Base-by-base conservation (phyloP, 2,797 vertebrate species). In the Lerista edwardsae region DNA sequence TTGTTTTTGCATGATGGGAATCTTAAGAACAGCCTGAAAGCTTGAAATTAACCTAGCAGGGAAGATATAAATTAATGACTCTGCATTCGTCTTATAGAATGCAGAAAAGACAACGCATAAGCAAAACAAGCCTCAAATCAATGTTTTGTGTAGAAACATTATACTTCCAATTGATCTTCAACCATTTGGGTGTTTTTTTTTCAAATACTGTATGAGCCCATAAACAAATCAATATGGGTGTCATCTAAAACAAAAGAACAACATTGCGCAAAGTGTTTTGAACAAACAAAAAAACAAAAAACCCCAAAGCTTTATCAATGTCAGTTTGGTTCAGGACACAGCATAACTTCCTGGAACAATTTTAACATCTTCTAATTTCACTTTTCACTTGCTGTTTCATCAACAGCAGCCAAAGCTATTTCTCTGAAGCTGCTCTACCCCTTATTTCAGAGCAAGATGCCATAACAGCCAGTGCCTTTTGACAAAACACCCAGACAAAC, bases 161-260 rank as follows among this genome's bases (percentile, higher is more conserved):
- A 91, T 91, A 83, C 3, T n/a, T 92, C 91, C 90, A 89, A 83
- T 89, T 89, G 83, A 93, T 84, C 90, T 89, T 92, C 91, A 92
- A 94, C 93, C 88, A 92, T 90, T 44, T 44, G 41, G 4, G 84
- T n/a, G n/a, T 90, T 93, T 77, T 55, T 91, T 61, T 67, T 36
- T 34, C 91, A 92, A 93, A 94, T 87, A n/a, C n/a, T n/a, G n/a
- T n/a, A 90, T 91, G 5, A 0, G 72, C 68, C 84, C 55, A 89
- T 89, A 93, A 91, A 93, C 90, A 88, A 92, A 93, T 95, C 91
- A 91, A 95, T 95, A 92, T 51, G 81, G 90, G 76, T 91, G 89
- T 85, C 92, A 91, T 93, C 89, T 91, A 85, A 93, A 93, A 92
- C 83, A 89, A 85, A 90, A 81, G 75, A 82, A 86, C 89, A 89